Percentiles rank a stretch among this genome's conserved stretches.
Evolutionary conservation across 1,140 invertebrate species (phyloP).

Genomic region (Phthorimaea operculella): DNA sequence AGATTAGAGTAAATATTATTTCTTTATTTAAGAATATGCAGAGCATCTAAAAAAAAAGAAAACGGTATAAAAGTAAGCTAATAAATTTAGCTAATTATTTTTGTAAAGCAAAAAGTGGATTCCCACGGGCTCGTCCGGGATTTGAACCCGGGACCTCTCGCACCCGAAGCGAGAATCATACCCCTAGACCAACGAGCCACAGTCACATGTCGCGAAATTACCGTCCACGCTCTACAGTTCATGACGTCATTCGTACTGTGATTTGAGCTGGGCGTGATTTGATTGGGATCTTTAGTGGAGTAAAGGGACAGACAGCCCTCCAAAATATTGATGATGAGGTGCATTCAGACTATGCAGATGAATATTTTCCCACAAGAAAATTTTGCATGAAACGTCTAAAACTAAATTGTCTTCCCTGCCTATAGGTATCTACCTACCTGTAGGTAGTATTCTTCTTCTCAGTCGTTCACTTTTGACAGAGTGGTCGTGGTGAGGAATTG

Average conservation of each 20-base stretch:
- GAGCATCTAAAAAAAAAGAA: background rate
- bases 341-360: too few relatives aligned
- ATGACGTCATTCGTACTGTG: slow-evolving; percentile 10
- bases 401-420: too few relatives aligned
- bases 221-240: slow-evolving; percentile 4
- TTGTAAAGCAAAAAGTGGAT: slow-evolving; percentile 14
- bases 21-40: background rate
- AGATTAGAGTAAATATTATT: background rate
- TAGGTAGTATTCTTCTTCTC: too few relatives aligned
- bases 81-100: background rate
- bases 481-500: too few relatives aligned
- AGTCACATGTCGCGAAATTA: slow-evolving; percentile 15
- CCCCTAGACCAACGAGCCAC: slow-evolving; percentile 80
- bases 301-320: too few relatives aligned
- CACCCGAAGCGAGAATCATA: slow-evolving; percentile 86
- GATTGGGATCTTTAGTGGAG: too few relatives aligned
- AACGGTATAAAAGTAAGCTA: background rate
- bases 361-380: too few relatives aligned
- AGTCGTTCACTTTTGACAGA: too few relatives aligned
- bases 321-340: too few relatives aligned
- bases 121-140: slow-evolving; percentile 72
- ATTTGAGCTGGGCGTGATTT: too few relatives aligned
- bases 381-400: too few relatives aligned
- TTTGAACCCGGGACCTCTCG: slow-evolving; percentile 86
- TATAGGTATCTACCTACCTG: too few relatives aligned